Conservation (phyloP, 2,113 vertebrate species). For the Mugil cephalus region DNA sequence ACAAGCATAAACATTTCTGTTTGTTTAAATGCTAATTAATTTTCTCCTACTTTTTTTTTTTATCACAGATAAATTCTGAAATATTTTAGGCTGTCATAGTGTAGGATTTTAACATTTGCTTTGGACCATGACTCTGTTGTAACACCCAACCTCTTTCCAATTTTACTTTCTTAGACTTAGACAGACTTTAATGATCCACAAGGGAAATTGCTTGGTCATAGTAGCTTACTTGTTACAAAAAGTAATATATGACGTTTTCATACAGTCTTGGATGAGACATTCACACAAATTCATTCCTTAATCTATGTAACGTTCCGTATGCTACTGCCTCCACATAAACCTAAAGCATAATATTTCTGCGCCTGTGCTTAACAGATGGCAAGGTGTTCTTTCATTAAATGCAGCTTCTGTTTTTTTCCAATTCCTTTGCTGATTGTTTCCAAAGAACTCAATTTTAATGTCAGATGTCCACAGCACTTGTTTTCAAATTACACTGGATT, state of each 20-base stretch:
- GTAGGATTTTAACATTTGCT: background rate
- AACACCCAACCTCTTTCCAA: background rate
- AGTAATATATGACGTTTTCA: background rate
- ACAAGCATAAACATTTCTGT: background rate
- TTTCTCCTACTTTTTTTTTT: background rate
- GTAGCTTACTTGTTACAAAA: too few species aligned
- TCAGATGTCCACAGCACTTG: background rate
- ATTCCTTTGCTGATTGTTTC: background rate
- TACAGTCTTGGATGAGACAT: background rate
- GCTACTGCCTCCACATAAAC: background rate
- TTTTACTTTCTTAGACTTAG: too few species aligned
- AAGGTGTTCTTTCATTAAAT: background rate
- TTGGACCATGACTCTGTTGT: background rate
- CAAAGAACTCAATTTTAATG: background rate
- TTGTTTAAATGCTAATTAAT: background rate
- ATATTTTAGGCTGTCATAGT: background rate
- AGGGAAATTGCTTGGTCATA: too few species aligned
- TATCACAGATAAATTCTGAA: background rate
- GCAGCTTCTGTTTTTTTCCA: background rate
- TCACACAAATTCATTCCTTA: background rate
- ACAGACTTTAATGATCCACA: too few species aligned
- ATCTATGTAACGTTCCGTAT: background rate
- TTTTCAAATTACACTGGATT: background rate
- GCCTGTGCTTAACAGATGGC: background rate
- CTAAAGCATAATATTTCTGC: background rate